Evolutionary conservation across 2,113 vertebrate species (phyloP).

Genomic region (Picathartes gymnocephalus): DNA sequence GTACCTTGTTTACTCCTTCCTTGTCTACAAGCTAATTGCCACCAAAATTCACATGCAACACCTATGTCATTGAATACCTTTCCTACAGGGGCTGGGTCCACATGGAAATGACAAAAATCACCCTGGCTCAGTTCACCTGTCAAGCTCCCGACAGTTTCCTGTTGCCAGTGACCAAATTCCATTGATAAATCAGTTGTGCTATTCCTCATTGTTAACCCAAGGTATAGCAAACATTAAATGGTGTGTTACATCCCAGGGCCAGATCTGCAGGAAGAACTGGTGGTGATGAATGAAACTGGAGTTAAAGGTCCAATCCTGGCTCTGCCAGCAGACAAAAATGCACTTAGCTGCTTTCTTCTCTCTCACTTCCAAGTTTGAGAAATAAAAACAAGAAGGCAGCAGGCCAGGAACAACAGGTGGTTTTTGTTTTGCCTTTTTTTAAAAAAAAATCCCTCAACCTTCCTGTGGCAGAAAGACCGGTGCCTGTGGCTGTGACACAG

Average conservation of each 20-base stretch:
- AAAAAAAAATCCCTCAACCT: background rate
- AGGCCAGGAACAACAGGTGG: background rate
- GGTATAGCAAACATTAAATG: background rate
- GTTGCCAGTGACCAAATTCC: background rate
- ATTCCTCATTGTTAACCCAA: background rate
- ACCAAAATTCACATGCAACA: background rate
- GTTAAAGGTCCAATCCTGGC: background rate
- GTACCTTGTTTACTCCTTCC: background rate
- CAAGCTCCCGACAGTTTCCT: background rate
- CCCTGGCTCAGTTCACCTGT: background rate
- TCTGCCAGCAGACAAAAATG: background rate
- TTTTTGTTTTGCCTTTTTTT: background rate
- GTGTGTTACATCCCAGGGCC: background rate
- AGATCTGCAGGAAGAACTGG: background rate
- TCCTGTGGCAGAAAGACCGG: background rate
- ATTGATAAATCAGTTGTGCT: background rate
- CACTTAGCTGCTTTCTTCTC: background rate
- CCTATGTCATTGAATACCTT: background rate
- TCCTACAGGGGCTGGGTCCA: background rate
- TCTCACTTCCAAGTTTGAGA: background rate
- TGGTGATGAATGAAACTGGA: background rate
- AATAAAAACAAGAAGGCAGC: background rate
- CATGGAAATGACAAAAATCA: background rate
- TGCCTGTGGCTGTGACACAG: no score
- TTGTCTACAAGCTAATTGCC: background rate